Conservation (phyloP, 1,140 invertebrate genomes). For the Centruroides vittatus region DNA sequence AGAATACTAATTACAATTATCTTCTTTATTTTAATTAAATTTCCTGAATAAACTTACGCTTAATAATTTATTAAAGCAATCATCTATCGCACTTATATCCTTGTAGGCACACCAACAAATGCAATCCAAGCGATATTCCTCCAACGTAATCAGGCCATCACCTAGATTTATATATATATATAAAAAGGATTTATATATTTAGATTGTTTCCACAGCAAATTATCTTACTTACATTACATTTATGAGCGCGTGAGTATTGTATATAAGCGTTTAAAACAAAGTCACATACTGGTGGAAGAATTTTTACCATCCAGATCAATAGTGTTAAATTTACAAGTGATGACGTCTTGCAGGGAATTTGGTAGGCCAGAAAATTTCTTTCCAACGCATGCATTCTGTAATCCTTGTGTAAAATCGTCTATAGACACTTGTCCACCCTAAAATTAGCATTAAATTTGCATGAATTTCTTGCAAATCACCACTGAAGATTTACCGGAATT, state of each 20-base stretch:
- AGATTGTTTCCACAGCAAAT: too few relatives aligned
- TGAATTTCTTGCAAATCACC: too few relatives aligned
- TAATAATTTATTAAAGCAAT: constrained; percentile 56
- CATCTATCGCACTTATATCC: constrained; percentile 53
- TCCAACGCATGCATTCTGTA: constrained; percentile 62
- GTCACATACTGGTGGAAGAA: too few relatives aligned
- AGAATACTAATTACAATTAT: neutral
- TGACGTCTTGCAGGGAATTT: constrained; percentile 47
- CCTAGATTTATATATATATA: constrained; percentile 23
- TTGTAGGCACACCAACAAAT: constrained; percentile 59
- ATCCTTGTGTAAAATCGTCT: constrained; percentile 64
- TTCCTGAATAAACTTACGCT: constrained; percentile 41
- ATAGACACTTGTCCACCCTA: constrained; percentile 63
- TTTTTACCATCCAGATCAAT: constrained; percentile 52
- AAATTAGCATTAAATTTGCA: constrained; percentile 19
- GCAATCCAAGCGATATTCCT: constrained; percentile 68
- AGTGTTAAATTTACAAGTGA: constrained; percentile 62
- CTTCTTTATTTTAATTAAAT: too few relatives aligned
- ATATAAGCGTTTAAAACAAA: too few relatives aligned
- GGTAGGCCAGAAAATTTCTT: constrained; percentile 62
- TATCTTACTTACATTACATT: too few relatives aligned
- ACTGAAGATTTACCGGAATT: too few relatives aligned
- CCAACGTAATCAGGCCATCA: constrained; percentile 56
- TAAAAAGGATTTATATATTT: too few relatives aligned
- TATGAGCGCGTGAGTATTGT: too few relatives aligned